phyloP scores from a whole-genome alignment of 2,888 invertebrate species.

The Noctua janthe region DNA sequence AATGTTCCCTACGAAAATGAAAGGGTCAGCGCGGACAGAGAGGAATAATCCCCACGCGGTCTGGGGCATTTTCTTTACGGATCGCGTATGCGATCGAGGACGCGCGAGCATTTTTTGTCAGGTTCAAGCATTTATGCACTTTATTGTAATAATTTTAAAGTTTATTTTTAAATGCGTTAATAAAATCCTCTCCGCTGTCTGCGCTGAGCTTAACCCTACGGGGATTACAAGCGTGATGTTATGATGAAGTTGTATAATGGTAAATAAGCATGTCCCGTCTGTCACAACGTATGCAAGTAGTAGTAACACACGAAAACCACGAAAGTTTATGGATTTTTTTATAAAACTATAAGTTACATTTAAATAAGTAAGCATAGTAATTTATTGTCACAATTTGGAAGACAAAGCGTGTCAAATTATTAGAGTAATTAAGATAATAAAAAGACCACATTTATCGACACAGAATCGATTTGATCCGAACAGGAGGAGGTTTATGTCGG shows the following conservation, averaged over 20 bases:
- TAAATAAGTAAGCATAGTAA: not conserved
- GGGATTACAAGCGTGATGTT: too few relatives aligned
- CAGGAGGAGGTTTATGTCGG: not conserved
- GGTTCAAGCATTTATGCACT: too few relatives aligned
- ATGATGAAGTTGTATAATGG: not conserved
- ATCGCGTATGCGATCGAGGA: too few relatives aligned
- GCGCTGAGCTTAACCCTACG: too few relatives aligned
- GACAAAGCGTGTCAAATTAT: constrained; percentile 9
- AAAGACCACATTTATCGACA: not conserved
- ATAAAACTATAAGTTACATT: not conserved
- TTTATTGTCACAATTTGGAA: constrained; percentile 11
- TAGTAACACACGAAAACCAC: not conserved
- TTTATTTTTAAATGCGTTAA: too few relatives aligned
- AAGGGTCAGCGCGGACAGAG: not conserved
- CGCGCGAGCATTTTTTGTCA: too few relatives aligned
- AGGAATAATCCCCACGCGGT: too few relatives aligned
- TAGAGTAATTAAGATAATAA: not conserved
- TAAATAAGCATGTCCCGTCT: not conserved
- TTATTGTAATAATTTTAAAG: too few relatives aligned
- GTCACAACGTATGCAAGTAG: not conserved
- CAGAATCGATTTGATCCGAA: not conserved
- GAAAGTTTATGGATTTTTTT: not conserved
- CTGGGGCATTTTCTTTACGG: too few relatives aligned
- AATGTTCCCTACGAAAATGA: not conserved
- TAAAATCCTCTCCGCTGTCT: too few relatives aligned